A percentile compares a stretch with the other conserved stretches of the same genome.
phyloP scores from a whole-genome alignment of 1,140 invertebrate species.

The Drosophila santomea region DNA sequence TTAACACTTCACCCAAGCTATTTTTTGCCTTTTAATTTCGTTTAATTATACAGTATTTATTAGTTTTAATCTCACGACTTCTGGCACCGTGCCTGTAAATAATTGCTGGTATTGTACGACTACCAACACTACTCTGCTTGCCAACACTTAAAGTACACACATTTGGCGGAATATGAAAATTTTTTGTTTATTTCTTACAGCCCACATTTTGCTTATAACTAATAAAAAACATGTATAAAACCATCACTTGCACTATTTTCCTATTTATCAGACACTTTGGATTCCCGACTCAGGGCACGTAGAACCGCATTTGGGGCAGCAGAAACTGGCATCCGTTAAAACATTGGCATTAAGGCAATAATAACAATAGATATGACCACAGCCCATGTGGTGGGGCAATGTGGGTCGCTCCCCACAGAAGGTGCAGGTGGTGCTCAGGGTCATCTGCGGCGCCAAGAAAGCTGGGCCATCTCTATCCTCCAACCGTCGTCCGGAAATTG shows the following conservation, averaged over 20 bases:
- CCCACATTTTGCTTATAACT: conserved; percentile 21
- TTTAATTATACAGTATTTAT: neutral
- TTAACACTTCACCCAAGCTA: neutral
- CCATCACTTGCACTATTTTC: conserved; percentile 6
- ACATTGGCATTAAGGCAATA: conserved; percentile 86
- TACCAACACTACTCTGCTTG: conserved; percentile 13
- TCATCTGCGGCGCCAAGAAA: conserved; percentile 55
- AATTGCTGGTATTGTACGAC: conserved; percentile 1
- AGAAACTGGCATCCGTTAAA: conserved; percentile 72
- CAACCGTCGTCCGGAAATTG: conserved; percentile 6
- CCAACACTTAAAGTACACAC: neutral
- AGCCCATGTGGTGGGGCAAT: conserved; percentile 88
- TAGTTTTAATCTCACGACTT: neutral
- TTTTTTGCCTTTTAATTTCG: neutral
- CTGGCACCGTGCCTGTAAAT: neutral
- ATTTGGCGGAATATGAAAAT: conserved; percentile 1
- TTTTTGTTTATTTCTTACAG: conserved; percentile 25
- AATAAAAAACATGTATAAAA: conserved; percentile 39
- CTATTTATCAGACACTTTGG: conserved; percentile 43
- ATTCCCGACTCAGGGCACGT: conserved; percentile 38
- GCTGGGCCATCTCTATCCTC: conserved; percentile 17
- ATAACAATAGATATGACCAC: conserved; percentile 88
- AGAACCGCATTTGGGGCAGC: conserved; percentile 69
- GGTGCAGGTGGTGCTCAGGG: conserved; percentile 85
- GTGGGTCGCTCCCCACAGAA: conserved; percentile 86